Percentiles rank a stretch among this genome's conserved stretches.
Evolutionary conservation across 2,113 vertebrate species (phyloP).

Genomic region (Sander vitreus): DNA sequence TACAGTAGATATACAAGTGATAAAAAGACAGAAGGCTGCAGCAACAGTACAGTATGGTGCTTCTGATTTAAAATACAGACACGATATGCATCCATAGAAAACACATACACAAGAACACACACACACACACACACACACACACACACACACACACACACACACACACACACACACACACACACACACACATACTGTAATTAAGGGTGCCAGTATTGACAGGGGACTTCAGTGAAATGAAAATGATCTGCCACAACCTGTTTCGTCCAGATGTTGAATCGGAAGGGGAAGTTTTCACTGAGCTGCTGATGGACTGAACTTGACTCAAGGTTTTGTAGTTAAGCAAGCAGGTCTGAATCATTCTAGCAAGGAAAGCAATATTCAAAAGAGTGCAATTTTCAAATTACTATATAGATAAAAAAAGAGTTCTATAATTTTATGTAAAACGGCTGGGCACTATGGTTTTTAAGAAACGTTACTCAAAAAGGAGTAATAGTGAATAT

Average conservation of each 20-base stretch:
- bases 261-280: slow-evolving; percentile 49
- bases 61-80: slow-evolving; percentile 27
- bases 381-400: neutral
- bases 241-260: slow-evolving; percentile 4
- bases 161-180: neutral
- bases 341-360: neutral
- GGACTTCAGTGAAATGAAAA: slow-evolving; percentile 18
- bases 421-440: too few species aligned
- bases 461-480: too few species aligned
- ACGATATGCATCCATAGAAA: neutral
- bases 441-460: too few species aligned
- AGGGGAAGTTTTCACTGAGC: neutral
- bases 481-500: too few species aligned
- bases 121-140: neutral
- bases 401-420: too few species aligned
- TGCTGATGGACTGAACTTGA: slow-evolving; percentile 28
- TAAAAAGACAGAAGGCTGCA: slow-evolving; percentile 23
- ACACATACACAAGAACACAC: neutral
- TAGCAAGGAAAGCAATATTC: neutral
- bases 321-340: neutral
- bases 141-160: neutral
- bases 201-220: slow-evolving; percentile 13
- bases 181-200: neutral
- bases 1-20: slow-evolving; percentile 5
- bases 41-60: slow-evolving; percentile 15